phyloP scores from a whole-genome alignment of 2,888 invertebrate species.

The Sarcophaga subvicina region DNA sequence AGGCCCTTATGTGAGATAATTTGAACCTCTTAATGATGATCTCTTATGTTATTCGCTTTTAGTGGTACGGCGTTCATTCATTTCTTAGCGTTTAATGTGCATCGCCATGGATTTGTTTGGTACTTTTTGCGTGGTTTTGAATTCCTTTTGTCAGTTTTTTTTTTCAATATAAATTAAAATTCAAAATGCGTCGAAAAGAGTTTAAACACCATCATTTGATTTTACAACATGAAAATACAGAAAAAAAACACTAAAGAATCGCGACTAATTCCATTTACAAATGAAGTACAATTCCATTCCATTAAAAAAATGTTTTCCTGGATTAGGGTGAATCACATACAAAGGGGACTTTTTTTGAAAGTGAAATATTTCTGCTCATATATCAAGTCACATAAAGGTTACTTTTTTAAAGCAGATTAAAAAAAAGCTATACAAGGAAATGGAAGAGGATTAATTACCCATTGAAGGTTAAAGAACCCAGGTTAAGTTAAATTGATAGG shows the following conservation, averaged over 20 bases:
- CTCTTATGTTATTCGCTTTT: too few relatives aligned
- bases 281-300: too few relatives aligned
- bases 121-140: constrained; percentile 13
- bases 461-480: too few relatives aligned
- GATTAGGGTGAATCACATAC: constrained; percentile 26
- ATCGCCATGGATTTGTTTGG: not conserved
- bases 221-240: too few relatives aligned
- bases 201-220: constrained; percentile 40
- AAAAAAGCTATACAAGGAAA: too few relatives aligned
- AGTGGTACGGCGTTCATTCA: not conserved
- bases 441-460: too few relatives aligned
- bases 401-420: too few relatives aligned
- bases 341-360: constrained; percentile 11
- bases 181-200: constrained; percentile 38
- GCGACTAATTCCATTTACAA: constrained; percentile 18
- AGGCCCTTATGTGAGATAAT: too few relatives aligned
- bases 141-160: constrained; percentile 7
- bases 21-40: not conserved
- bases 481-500: too few relatives aligned
- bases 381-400: too few relatives aligned
- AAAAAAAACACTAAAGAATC: not conserved
- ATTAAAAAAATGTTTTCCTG: too few relatives aligned
- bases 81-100: constrained; percentile 5
- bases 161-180: constrained; percentile 33
- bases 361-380: too few relatives aligned